Conservation (phyloP, 2,888 invertebrate species). For the Macaria notata region DNA sequence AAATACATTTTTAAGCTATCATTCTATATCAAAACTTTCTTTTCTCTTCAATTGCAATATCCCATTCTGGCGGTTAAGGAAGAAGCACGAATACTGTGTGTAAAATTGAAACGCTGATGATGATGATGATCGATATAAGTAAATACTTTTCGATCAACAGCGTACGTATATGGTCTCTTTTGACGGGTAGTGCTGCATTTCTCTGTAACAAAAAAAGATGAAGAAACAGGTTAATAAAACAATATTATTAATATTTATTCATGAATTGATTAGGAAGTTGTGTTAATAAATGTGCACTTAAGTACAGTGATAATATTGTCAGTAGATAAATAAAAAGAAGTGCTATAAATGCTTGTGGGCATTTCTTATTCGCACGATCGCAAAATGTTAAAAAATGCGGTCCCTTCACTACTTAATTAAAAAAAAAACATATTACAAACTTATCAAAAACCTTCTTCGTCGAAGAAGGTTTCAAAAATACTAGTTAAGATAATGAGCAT, state of each 20-base stretch:
- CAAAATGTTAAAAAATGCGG: conserved; percentile 42
- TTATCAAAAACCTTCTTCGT: too few species aligned
- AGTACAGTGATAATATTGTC: conserved; percentile 6
- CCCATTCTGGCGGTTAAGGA: conserved; percentile 76
- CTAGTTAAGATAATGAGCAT: conserved; percentile 9
- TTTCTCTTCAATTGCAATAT: conserved; percentile 59
- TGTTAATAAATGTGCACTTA: background rate
- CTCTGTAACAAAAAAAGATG: conserved; percentile 60
- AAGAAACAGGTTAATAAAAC: background rate
- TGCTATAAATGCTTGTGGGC: conserved; percentile 60
- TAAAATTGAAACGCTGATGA: conserved; percentile 51
- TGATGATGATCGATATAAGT: conserved; percentile 30
- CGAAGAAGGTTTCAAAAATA: too few species aligned
- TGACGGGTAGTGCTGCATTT: conserved; percentile 68
- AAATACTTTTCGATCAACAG: conserved; percentile 57
- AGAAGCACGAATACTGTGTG: conserved; percentile 78
- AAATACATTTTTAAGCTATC: background rate
- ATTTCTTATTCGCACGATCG: conserved; percentile 56
- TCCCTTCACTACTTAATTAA: conserved; percentile 36
- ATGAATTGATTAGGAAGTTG: background rate
- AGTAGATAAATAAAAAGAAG: conserved; percentile 8
- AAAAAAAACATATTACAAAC: background rate
- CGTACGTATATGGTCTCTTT: conserved; percentile 72
- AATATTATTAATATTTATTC: background rate
- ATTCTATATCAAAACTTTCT: conserved; percentile 19